phyloP scores from a whole-genome alignment of 1,140 invertebrate genomes.

The Panagrolaimus sp. region DNA sequence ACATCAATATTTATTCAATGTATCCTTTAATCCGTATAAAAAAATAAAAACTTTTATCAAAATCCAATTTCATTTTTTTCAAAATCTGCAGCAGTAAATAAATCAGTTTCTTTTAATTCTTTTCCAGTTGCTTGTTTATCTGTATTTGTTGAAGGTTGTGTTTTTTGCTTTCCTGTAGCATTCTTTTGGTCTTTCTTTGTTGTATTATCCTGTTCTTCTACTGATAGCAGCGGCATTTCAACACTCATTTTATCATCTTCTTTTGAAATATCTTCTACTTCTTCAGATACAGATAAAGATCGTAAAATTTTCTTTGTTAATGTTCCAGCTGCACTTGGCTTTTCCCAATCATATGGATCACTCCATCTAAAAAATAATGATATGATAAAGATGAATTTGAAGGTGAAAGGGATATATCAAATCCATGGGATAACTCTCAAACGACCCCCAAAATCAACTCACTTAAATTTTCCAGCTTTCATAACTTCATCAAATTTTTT shows the following conservation, averaged over 20 bases:
- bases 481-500: slow-evolving; percentile 11
- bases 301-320: background rate
- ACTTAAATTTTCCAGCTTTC: slow-evolving; percentile 2
- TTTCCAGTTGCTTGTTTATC: background rate
- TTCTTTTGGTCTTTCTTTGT: background rate
- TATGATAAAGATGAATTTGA: too few species aligned
- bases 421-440: too few species aligned
- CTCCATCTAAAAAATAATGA: background rate
- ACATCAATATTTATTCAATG: too few species aligned
- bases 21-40: too few species aligned
- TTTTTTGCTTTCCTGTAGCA: background rate
- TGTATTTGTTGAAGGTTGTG: background rate
- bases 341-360: slow-evolving; percentile 10
- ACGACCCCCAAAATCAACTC: too few species aligned
- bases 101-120: background rate
- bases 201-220: background rate
- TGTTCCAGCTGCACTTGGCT: background rate
- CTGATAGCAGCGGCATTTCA: background rate
- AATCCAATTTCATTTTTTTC: slow-evolving; percentile 11
- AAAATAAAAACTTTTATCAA: background rate
- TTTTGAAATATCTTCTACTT: background rate
- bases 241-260: background rate
- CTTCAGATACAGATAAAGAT: background rate
- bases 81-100: slow-evolving; percentile 10
- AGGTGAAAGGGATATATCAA: too few species aligned